A percentile compares a stretch with the other conserved stretches of the same genome.
phyloP scores from a whole-genome alignment of 92 coral and sea anemone species.

The Palythoa grandiflora region DNA sequence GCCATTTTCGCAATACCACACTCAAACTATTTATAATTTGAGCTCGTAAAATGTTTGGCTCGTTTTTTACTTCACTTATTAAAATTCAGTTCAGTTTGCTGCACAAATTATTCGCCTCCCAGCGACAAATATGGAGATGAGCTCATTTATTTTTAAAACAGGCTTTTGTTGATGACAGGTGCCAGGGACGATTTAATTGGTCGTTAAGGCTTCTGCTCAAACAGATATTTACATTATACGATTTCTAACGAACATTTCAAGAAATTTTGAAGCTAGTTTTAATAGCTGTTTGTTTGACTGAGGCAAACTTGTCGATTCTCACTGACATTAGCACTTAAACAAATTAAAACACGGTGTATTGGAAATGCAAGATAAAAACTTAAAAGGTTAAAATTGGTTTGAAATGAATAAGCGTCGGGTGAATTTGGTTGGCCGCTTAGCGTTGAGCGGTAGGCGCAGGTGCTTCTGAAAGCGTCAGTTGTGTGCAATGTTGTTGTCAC shows the following conservation, averaged over 20 bases:
- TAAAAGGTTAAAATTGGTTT: background rate
- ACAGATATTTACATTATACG: constrained; percentile 38
- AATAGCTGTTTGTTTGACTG: constrained; percentile 5
- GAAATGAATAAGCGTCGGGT: background rate
- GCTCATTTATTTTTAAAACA: constrained; percentile 91
- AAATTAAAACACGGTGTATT: background rate
- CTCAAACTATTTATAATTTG: constrained; percentile 60
- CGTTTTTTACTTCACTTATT: constrained; percentile 47
- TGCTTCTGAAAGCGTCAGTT: constrained; percentile 1
- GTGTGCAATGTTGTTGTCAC: constrained; percentile 33
- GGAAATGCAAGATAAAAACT: background rate
- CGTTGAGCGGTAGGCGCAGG: constrained; percentile 1
- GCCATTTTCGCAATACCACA: constrained; percentile 57
- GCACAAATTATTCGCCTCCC: constrained; percentile 81
- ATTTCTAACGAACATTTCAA: constrained; percentile 25
- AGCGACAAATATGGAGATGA: constrained; percentile 93
- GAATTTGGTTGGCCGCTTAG: background rate
- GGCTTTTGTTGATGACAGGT: constrained; percentile 77
- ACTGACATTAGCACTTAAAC: background rate
- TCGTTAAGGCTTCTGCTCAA: constrained; percentile 28
- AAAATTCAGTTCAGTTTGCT: constrained; percentile 83
- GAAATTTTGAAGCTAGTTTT: constrained; percentile 4
- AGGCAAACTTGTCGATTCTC: constrained; percentile 7
- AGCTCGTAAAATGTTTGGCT: constrained; percentile 58
- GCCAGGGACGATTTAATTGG: constrained; percentile 68